Base-by-base conservation (phyloP, 1,140 invertebrate genomes). In the Cryptotermes secundus region DNA sequence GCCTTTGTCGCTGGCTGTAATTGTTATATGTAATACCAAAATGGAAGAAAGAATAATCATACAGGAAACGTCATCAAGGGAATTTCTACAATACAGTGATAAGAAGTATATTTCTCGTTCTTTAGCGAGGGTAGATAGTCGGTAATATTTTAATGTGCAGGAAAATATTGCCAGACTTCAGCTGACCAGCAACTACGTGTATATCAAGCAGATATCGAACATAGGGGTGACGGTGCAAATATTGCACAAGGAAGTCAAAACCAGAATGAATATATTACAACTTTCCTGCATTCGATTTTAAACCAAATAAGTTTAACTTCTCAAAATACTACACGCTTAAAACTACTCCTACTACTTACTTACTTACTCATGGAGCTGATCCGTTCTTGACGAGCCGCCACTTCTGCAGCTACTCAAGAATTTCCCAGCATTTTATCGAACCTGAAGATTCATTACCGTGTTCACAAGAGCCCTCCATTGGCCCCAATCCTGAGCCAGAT, bases 41-140 rank as follows among this genome's bases (percentile, higher is more conserved):
- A 31, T 31, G 59, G 1, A n/a, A 49, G 22, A 72, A 72, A 12
- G 38, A 38, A 72, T 72, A 72, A 72, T 72, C 59, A 14, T n/a
- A 72, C 59, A 72, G 59, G 59, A 72, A 72, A 72, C 59, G 59
- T 72, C 59, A 72, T 72, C 59, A 7, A 72, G 59, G 59, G n/a
- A 72, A 72, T 31, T 72, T 72, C 59, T 72, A 72, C 59, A 72
- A 31, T 72, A 72, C 59, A 14, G 26, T 72, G 59, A 72, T 72
- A 72, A 72, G 59, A 72, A 72, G 59, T 72, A 7, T 72, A 72
- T 72, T 72, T 31, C 59, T 72, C 7, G 10, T 72, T 72, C 26
- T 72, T 72, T 72, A 31, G 26, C 31, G 59, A 72, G 14, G 45
- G 59, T 72, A 72, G 59, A 72, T 72, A 72, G n/a, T 12, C 26